Conservation (phyloP, 1,140 invertebrate species). For the Eueides isabella region DNA sequence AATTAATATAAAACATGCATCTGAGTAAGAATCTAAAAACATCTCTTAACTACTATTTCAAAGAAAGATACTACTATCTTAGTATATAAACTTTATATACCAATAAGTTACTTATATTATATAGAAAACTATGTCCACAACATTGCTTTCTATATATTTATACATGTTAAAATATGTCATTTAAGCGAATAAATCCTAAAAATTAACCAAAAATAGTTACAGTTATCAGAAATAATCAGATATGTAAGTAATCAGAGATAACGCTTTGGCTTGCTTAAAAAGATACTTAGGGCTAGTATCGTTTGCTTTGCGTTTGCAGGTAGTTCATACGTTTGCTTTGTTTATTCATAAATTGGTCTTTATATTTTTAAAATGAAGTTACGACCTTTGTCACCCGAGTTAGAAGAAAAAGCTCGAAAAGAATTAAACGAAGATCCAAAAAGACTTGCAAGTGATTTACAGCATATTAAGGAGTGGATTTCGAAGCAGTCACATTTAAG, state of each 20-base stretch:
- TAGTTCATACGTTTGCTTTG: not conserved
- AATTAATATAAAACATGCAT: slow-evolving; percentile 1
- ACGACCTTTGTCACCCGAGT: slow-evolving; percentile 70
- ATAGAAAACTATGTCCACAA: no score
- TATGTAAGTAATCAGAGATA: slow-evolving; percentile 1
- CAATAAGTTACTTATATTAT: no score
- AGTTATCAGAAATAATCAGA: slow-evolving; percentile 8
- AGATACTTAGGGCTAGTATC: not conserved
- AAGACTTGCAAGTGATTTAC: slow-evolving; percentile 80
- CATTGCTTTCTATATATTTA: no score
- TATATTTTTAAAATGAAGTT: slow-evolving; percentile 57
- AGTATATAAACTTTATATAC: no score
- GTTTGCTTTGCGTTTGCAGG: not conserved
- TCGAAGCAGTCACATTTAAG: slow-evolving; percentile 84
- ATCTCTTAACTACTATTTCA: no score
- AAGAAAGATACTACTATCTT: no score
- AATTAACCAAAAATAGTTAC: not conserved
- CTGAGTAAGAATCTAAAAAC: not conserved
- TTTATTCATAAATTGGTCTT: not conserved
- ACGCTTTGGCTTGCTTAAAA: not conserved
- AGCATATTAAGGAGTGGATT: slow-evolving; percentile 85
- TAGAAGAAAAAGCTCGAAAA: slow-evolving; percentile 79
- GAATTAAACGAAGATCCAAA: slow-evolving; percentile 85
- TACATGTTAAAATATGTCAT: not conserved
- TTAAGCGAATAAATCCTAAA: not conserved